Percentiles rank a stretch among this genome's conserved stretches.
Conservation (phyloP, 2,888 invertebrate genomes). For the Pollenia angustigena region DNA sequence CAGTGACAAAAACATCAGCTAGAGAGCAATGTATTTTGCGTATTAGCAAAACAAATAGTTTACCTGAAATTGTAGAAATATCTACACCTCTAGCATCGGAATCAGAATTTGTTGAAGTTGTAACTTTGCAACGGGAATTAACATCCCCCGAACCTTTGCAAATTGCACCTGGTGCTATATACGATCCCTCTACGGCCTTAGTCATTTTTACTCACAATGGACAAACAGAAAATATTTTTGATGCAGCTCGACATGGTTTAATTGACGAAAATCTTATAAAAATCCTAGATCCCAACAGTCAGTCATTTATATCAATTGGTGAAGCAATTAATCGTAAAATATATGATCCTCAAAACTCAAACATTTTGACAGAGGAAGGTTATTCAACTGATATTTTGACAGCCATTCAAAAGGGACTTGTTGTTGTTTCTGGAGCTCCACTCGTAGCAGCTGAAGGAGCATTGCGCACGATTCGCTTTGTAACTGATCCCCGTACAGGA, state of each 20-base stretch:
- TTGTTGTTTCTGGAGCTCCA: constrained; percentile 91
- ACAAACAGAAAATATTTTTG: constrained; percentile 89
- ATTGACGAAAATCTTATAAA: constrained; percentile 88
- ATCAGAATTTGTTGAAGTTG: constrained; percentile 84
- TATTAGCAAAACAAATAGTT: constrained; percentile 89
- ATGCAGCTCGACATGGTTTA: constrained; percentile 91
- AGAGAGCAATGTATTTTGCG: constrained; percentile 88
- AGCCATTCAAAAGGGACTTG: constrained; percentile 91
- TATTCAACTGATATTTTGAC: constrained; percentile 89
- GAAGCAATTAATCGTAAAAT: constrained; percentile 92
- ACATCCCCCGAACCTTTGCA: constrained; percentile 88
- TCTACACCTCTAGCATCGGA: constrained; percentile 85
- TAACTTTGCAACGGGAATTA: constrained; percentile 83
- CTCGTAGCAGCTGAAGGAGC: constrained; percentile 89
- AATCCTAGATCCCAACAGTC: constrained; percentile 89
- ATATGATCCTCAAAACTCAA: constrained; percentile 89
- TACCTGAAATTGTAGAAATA: constrained; percentile 90
- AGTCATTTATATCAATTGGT: constrained; percentile 87
- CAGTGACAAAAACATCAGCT: constrained; percentile 80
- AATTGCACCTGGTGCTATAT: constrained; percentile 89
- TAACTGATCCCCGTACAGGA: constrained; percentile 92
- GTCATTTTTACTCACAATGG: constrained; percentile 90
- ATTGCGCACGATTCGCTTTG: constrained; percentile 88
- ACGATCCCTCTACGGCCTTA: constrained; percentile 90
- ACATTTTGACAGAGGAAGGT: constrained; percentile 88